A percentile compares a stretch with the other conserved stretches of the same genome.
These are phyloP conservation scores for Plagiodera versicolora DNA, from an alignment of 2,888 invertebrate species.

Conservation along the genomic window DNA sequence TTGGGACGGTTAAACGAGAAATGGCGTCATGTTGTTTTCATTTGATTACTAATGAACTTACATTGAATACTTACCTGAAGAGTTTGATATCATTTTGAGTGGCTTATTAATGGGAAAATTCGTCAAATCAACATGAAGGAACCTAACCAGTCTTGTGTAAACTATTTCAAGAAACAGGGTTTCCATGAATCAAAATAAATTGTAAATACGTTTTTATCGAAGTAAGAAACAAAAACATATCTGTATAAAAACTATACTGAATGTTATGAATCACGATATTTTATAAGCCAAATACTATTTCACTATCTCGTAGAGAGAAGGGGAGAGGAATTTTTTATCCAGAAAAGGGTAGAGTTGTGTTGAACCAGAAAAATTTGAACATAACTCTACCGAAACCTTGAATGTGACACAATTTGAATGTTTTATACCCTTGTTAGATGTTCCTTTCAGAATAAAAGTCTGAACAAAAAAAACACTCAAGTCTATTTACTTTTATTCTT, in stretches of 20 bases:
- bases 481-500: not conserved
- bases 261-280: not conserved
- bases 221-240: conserved; percentile 30
- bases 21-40: too few relatives aligned
- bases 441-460: conserved; percentile 6
- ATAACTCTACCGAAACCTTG: conserved; percentile 21
- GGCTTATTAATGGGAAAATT: too few relatives aligned
- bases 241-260: conserved; percentile 32
- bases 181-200: conserved; percentile 6
- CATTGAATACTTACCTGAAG: too few relatives aligned
- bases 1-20: too few relatives aligned
- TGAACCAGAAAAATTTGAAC: not conserved
- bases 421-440: conserved; percentile 45
- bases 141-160: too few relatives aligned
- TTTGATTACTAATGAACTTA: too few relatives aligned
- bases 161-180: conserved; percentile 23
- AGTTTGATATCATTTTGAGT: too few relatives aligned
- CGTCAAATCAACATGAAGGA: too few relatives aligned
- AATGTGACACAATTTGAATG: conserved; percentile 39
- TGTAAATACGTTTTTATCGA: conserved; percentile 23
- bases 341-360: too few relatives aligned
- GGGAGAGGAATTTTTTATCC: too few relatives aligned
- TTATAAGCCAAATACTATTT: not conserved
- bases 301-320: not conserved
- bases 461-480: not conserved